phyloP scores from a whole-genome alignment of 2,113 vertebrate genomes.

The Phrynocephalus versicolor region DNA sequence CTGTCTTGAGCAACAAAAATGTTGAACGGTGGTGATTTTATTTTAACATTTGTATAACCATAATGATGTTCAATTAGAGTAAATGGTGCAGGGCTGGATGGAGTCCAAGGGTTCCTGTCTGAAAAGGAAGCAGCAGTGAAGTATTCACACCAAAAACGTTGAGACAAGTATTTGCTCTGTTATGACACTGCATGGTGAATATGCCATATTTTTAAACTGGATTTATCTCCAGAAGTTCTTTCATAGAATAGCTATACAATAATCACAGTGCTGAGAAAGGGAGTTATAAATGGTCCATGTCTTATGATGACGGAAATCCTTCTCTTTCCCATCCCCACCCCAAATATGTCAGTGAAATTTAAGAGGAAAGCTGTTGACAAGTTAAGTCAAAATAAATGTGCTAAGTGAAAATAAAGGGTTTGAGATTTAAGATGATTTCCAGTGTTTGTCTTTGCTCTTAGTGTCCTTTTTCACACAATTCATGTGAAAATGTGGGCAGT shows the following conservation, averaged over 20 bases:
- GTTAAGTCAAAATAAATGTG: background rate
- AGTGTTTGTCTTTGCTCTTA: background rate
- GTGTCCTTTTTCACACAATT: background rate
- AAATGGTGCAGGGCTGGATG: fast-evolving
- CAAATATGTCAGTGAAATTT: background rate
- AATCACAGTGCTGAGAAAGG: background rate
- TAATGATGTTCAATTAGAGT: background rate
- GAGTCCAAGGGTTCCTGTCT: slow-evolving; percentile 22
- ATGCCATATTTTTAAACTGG: slow-evolving; percentile 28
- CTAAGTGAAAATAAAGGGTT: background rate
- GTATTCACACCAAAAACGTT: background rate
- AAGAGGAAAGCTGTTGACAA: background rate
- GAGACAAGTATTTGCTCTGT: slow-evolving; percentile 27
- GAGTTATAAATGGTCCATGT: background rate
- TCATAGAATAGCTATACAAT: background rate
- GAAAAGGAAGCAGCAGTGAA: background rate
- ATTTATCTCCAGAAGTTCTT: background rate
- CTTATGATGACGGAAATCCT: fast-evolving
- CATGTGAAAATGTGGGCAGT: background rate
- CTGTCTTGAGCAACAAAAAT: slow-evolving; percentile 29
- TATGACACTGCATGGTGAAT: background rate
- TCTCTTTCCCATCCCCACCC: background rate
- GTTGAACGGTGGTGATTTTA: slow-evolving; percentile 9
- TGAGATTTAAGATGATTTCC: slow-evolving; percentile 1
- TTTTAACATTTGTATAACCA: slow-evolving; percentile 3